These are phyloP conservation scores for Hippocampus kuda DNA, from an alignment of 2,797 vertebrate species.

Conservation along the genomic window DNA sequence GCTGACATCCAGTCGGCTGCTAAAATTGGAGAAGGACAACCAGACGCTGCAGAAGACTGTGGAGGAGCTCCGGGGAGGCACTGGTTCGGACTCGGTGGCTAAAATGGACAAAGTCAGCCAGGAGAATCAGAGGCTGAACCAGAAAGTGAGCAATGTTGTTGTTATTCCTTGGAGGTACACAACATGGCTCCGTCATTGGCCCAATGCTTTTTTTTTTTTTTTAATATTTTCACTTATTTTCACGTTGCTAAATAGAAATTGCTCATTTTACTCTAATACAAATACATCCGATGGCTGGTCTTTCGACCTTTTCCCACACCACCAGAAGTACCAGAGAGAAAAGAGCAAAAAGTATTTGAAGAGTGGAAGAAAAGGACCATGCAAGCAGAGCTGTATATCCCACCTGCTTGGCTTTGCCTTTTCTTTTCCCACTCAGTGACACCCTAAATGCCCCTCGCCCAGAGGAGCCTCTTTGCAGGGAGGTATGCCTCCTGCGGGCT, in stretches of 20 bases:
- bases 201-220: not conserved
- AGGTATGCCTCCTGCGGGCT: constrained; percentile 37
- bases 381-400: constrained; percentile 59
- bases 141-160: constrained; percentile 67
- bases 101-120: constrained; percentile 78
- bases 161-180: not conserved
- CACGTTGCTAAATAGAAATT: not conserved
- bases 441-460: constrained; percentile 35
- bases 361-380: constrained; percentile 32
- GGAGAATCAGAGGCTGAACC: constrained; percentile 83
- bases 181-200: not conserved
- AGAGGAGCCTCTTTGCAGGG: constrained; percentile 54
- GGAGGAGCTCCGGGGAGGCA: constrained; percentile 76
- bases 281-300: constrained; percentile 31
- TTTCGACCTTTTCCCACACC: constrained; percentile 29
- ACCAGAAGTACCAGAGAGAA: constrained; percentile 18
- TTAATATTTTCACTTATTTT: not conserved
- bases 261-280: constrained; percentile 7
- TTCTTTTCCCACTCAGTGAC: constrained; percentile 37
- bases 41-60: constrained; percentile 87
- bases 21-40: constrained; percentile 97
- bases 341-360: constrained; percentile 14
- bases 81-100: constrained; percentile 63
- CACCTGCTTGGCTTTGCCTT: constrained; percentile 17
- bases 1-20: constrained; percentile 84